phyloP scores from a whole-genome alignment of 1,140 invertebrate species.

The Zophobas atratus region DNA sequence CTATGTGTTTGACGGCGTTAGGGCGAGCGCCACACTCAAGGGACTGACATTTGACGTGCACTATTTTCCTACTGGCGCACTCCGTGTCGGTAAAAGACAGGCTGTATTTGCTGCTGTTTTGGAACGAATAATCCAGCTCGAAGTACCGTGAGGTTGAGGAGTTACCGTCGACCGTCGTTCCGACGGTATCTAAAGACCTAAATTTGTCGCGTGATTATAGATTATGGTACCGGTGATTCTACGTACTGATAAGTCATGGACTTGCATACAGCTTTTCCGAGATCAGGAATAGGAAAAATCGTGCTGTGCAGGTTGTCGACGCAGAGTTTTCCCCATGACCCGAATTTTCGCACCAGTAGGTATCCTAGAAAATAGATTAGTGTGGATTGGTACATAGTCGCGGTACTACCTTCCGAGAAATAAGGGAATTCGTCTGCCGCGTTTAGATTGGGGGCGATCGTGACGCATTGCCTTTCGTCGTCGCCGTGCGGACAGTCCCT shows the following conservation, averaged over 20 bases:
- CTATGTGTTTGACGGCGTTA: conserved; percentile 74
- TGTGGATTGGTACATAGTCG: conserved; percentile 26
- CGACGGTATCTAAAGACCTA: conserved; percentile 73
- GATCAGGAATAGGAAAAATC: conserved; percentile 77
- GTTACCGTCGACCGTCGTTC: conserved; percentile 64
- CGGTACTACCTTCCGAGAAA: conserved; percentile 71
- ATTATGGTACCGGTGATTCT: conserved; percentile 14
- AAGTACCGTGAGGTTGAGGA: conserved; percentile 68
- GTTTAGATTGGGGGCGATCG: conserved; percentile 69
- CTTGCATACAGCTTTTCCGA: conserved; percentile 84
- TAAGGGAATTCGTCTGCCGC: conserved; percentile 73
- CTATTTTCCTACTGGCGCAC: conserved; percentile 76
- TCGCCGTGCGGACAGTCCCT: conserved; percentile 86
- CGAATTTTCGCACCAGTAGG: conserved; percentile 82
- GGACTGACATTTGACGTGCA: conserved; percentile 79
- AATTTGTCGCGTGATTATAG: conserved; percentile 19
- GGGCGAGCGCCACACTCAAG: conserved; percentile 83
- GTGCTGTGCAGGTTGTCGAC: conserved; percentile 77
- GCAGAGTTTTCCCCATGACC: conserved; percentile 86
- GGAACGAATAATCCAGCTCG: conserved; percentile 64
- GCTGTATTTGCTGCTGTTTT: conserved; percentile 71
- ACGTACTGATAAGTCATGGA: conserved; percentile 84
- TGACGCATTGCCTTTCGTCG: conserved; percentile 84
- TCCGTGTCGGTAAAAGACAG: conserved; percentile 77
- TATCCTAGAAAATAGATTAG: conserved; percentile 70